Conservation (phyloP, 1,140 invertebrate genomes). For the Orius laevigatus region DNA sequence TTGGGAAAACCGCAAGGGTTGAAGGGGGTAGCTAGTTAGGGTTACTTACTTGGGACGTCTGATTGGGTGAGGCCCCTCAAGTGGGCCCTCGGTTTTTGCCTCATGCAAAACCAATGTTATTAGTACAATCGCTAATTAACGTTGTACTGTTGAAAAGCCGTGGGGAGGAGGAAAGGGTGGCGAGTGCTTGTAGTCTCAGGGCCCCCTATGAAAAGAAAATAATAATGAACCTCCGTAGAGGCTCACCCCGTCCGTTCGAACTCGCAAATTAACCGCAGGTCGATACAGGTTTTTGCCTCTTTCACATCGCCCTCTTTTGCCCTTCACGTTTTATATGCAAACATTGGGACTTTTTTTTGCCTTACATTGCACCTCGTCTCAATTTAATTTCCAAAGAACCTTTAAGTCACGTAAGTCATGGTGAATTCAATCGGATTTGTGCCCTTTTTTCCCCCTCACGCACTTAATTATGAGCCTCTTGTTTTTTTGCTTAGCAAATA, state of each 20-base stretch:
- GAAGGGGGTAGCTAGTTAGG: conserved; percentile 6
- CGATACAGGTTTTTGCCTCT: conserved; percentile 6
- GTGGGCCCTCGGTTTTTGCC: conserved; percentile 9
- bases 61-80: conserved; percentile 8
- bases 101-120: conserved; percentile 13
- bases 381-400: too few species aligned
- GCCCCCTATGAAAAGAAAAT: conserved; percentile 10
- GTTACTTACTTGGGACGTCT: conserved; percentile 8
- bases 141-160: conserved; percentile 5
- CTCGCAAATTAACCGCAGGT: conserved; percentile 12
- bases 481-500: too few species aligned
- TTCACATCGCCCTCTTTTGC: too few species aligned
- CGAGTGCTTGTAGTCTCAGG: conserved; percentile 1
- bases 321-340: conserved; percentile 7
- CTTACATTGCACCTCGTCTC: not conserved
- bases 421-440: too few species aligned
- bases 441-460: too few species aligned
- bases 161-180: not conserved
- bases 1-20: conserved; percentile 7
- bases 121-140: conserved; percentile 12
- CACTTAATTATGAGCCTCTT: too few species aligned
- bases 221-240: conserved; percentile 6
- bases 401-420: too few species aligned
- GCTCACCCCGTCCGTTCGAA: conserved; percentile 1
- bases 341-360: not conserved